These are phyloP conservation scores for Dugesia japonica DNA, from an alignment of 2,888 invertebrate species.

Conservation along the genomic window DNA sequence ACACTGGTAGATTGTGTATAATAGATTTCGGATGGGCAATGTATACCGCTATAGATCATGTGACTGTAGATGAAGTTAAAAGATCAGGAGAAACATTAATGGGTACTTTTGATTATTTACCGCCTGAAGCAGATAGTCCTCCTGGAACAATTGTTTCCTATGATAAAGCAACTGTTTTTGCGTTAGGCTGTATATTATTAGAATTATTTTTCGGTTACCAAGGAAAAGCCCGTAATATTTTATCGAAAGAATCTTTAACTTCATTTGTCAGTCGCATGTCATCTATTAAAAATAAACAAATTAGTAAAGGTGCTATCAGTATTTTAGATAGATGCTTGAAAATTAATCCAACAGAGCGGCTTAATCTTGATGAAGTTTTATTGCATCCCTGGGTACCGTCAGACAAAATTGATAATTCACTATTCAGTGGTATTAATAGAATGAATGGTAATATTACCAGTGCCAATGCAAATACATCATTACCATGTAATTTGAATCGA, in stretches of 20 bases:
- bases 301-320: constrained; percentile 25
- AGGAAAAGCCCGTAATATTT: constrained; percentile 2
- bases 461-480: not conserved
- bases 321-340: constrained; percentile 27
- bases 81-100: constrained; percentile 31
- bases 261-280: constrained; percentile 11
- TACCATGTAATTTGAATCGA: not conserved
- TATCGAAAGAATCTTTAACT: not conserved
- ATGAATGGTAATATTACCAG: not conserved
- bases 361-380: constrained; percentile 20
- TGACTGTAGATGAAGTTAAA: constrained; percentile 28
- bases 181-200: constrained; percentile 25
- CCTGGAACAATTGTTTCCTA: constrained; percentile 25
- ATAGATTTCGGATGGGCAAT: constrained; percentile 32
- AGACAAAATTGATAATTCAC: constrained; percentile 16
- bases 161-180: constrained; percentile 31
- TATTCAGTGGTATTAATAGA: not conserved
- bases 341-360: not conserved
- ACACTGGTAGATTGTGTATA: constrained; percentile 24
- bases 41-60: constrained; percentile 28
- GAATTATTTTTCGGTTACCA: constrained; percentile 32
- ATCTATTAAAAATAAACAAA: not conserved
- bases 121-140: constrained; percentile 28
- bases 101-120: constrained; percentile 33
- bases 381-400: constrained; percentile 28